Base-by-base conservation (phyloP, 2,113 vertebrate species). In the Coptodon rendalli region DNA sequence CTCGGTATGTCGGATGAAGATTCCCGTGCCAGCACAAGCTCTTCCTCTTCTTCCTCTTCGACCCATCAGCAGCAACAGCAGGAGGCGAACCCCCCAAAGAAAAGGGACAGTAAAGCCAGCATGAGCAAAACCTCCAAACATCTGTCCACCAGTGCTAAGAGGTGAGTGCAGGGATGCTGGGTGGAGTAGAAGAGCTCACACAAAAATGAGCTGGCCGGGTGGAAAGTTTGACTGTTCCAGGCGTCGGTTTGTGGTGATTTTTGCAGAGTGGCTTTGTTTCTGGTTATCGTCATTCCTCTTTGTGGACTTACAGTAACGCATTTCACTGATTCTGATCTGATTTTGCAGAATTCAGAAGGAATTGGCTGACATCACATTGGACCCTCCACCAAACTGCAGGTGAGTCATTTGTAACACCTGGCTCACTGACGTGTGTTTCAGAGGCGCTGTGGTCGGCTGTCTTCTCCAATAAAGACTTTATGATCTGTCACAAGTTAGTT, bases 81-180 rank as follows among this genome's bases (percentile, higher is more conserved):
- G 85, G 97, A 98, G 89, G 95, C 96, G 81, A 97, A 96, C 93
- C 89, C 93, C 16, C 88, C 96, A 91, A 99, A 97, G 97, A 99
- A 98, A 96, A 97, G 97, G 95, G 98, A 99, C 86, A 97, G 96
- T 96, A 98, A 98, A 98, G 97, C 96, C 97, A 98, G 96, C 97
- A 98, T 99, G 98, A 99, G 97, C 97, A 99, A 99, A 96, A 98
- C 97, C 96, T 99, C 98, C 94, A 99, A 99, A 92, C 98, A 99
- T 89, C 97, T 98, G 88, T 99, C 98, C 84, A 99, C 98, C 94
- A 99, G 98, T 93, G 98, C 98, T 89, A 99, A 99, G 96, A 98
- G 98, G 98, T 99, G 95, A 81, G 53, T 11, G 45, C 5, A 6
- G 53, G 4, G 3, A 3, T 4, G 22, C 9, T 12, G 36, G 50